A percentile compares a stretch with the other conserved stretches of the same genome.
phyloP scores from a whole-genome alignment of 2,888 invertebrate species.

The Drosophila yooni region DNA sequence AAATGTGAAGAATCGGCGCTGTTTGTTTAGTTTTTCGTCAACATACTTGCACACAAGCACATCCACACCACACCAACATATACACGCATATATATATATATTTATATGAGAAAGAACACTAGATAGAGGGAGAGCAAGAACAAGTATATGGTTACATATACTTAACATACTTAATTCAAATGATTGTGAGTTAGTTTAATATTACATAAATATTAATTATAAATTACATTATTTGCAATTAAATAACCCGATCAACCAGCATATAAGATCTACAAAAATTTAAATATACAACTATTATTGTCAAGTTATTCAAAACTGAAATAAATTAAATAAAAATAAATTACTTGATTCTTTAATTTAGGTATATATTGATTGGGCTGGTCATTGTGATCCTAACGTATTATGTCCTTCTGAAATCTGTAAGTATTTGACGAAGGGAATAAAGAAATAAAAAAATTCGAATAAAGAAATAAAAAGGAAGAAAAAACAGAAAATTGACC shows the following conservation, averaged over 20 bases:
- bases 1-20: slow-evolving; percentile 44
- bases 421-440: not conserved
- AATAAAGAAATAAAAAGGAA: not conserved
- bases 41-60: slow-evolving; percentile 16
- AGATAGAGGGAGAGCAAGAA: slow-evolving; percentile 24
- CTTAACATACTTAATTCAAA: slow-evolving; percentile 77
- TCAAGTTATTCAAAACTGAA: slow-evolving; percentile 78
- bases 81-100: slow-evolving; percentile 40
- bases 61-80: slow-evolving; percentile 24
- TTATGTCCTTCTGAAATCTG: not conserved
- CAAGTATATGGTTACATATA: slow-evolving; percentile 47
- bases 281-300: slow-evolving; percentile 63
- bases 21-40: slow-evolving; percentile 54
- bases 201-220: slow-evolving; percentile 77
- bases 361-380: not conserved
- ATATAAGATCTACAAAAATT: slow-evolving; percentile 67
- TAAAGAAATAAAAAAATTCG: not conserved
- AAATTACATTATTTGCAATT: slow-evolving; percentile 80
- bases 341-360: not conserved
- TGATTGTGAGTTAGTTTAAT: slow-evolving; percentile 80
- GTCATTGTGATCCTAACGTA: not conserved
- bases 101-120: slow-evolving; percentile 41
- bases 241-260: slow-evolving; percentile 71
- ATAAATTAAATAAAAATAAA: slow-evolving; percentile 57
- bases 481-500: not conserved